A percentile compares a stretch with the other conserved stretches of the same genome.
Evolutionary conservation across 2,888 invertebrate genomes (phyloP).

Genomic region (Omphaloscelis lunosa): DNA sequence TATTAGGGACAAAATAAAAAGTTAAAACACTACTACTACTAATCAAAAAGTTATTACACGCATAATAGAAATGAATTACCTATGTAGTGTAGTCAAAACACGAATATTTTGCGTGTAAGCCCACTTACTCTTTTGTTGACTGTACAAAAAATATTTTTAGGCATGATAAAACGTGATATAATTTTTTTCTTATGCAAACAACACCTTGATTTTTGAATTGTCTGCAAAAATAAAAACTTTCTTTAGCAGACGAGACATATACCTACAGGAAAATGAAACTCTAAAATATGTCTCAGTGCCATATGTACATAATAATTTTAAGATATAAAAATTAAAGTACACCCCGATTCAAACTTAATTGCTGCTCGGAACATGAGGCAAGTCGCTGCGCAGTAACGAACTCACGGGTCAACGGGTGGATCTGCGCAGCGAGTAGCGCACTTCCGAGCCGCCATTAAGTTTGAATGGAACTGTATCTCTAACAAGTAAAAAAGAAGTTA

Average conservation of each 20-base stretch:
- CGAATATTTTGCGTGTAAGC: background rate
- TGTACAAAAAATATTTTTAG: background rate
- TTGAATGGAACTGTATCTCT: too few species aligned
- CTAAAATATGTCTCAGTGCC: background rate
- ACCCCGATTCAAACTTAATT: too few species aligned
- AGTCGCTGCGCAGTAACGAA: too few species aligned
- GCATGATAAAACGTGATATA: background rate
- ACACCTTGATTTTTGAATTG: background rate
- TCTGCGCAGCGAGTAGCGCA: too few species aligned
- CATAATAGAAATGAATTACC: background rate
- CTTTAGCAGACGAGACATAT: background rate
- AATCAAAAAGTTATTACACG: background rate
- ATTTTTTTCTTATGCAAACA: background rate
- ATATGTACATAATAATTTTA: background rate
- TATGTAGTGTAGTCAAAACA: background rate
- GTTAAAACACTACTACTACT: too few species aligned
- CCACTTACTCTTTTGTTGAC: constrained; percentile 19
- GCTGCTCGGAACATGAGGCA: too few species aligned
- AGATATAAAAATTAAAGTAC: background rate
- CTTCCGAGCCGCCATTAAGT: too few species aligned
- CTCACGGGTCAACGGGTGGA: too few species aligned
- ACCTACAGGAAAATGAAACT: background rate
- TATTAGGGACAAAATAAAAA: too few species aligned
- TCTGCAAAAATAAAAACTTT: background rate
- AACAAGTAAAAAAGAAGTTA: background rate